These are phyloP conservation scores for Phocoena sinus DNA, from an alignment of 2,113 vertebrate species.

Conservation along the genomic window DNA sequence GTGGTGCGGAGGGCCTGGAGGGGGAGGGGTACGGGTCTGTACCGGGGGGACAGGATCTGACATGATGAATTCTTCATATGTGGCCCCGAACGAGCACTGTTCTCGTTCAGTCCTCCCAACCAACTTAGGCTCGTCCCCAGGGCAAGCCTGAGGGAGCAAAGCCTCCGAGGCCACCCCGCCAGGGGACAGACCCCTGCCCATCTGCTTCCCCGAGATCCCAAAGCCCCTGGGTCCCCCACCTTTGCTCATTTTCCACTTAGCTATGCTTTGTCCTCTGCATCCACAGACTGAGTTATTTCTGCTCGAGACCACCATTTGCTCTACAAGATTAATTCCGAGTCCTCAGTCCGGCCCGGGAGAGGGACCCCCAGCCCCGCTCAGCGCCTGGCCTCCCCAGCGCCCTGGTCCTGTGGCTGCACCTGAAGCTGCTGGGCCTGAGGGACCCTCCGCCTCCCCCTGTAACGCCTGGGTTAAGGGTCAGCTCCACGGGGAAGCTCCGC, in stretches of 20 bases:
- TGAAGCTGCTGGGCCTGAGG: background rate
- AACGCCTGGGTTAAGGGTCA: background rate
- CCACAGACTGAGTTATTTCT: fast-evolving
- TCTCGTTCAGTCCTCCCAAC: too few relatives aligned
- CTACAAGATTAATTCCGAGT: background rate
- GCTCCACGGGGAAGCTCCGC: background rate
- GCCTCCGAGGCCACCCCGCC: background rate
- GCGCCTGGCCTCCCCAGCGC: fast-evolving
- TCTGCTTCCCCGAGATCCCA: background rate
- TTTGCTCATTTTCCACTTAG: background rate
- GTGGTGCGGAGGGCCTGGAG: background rate
- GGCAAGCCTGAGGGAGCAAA: background rate
- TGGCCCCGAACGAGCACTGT: fast-evolving
- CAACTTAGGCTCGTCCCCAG: background rate
- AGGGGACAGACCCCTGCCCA: background rate
- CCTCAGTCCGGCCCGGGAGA: background rate
- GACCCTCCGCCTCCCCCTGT: background rate
- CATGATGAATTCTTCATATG: background rate
- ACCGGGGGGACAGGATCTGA: background rate
- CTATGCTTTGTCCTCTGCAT: too few relatives aligned
- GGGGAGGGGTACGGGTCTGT: fast-evolving
- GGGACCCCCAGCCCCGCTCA: too few relatives aligned
- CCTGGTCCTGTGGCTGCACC: background rate
- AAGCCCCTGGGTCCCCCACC: fast-evolving
- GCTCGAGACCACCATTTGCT: background rate